A percentile compares a stretch with the other conserved stretches of the same genome.
Conservation (phyloP, 1,140 invertebrate species). For the Zophobas atratus region DNA sequence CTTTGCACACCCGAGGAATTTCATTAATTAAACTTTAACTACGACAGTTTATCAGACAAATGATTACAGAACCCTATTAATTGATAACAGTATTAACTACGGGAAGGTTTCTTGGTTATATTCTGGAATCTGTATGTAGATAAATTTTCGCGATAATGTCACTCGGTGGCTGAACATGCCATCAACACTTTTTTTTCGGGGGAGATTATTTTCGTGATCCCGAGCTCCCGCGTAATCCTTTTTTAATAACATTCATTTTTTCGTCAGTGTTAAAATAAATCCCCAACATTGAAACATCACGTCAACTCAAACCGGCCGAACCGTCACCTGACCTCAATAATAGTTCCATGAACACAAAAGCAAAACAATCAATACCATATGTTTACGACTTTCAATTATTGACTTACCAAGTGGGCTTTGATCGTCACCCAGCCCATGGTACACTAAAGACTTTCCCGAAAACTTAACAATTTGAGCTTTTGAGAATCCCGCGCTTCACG, state of each 20-base stretch:
- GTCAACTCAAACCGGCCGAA: not conserved
- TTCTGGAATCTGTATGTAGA: not conserved
- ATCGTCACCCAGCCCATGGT: slow-evolving; percentile 70
- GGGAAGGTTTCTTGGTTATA: not conserved
- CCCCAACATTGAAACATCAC: no score
- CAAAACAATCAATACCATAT: slow-evolving; percentile 21
- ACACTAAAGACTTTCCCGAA: slow-evolving; percentile 11
- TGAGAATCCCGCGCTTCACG: slow-evolving; percentile 30
- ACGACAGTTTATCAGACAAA: slow-evolving; percentile 11
- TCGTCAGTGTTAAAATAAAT: no score
- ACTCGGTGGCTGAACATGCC: not conserved
- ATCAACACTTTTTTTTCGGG: not conserved
- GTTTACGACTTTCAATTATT: not conserved
- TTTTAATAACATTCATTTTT: not conserved
- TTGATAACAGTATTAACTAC: slow-evolving; percentile 5
- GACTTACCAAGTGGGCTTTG: slow-evolving; percentile 69
- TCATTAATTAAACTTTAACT: slow-evolving; percentile 2
- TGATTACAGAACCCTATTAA: slow-evolving; percentile 2
- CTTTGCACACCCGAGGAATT: not conserved
- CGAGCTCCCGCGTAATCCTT: not conserved
- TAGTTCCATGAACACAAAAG: not conserved
- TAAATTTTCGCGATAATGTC: not conserved
- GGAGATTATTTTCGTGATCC: not conserved
- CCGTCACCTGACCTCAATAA: not conserved
- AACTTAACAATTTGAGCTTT: not conserved